Conservation (phyloP, 2,888 invertebrate species). For the Ichneumoninae sp. region DNA sequence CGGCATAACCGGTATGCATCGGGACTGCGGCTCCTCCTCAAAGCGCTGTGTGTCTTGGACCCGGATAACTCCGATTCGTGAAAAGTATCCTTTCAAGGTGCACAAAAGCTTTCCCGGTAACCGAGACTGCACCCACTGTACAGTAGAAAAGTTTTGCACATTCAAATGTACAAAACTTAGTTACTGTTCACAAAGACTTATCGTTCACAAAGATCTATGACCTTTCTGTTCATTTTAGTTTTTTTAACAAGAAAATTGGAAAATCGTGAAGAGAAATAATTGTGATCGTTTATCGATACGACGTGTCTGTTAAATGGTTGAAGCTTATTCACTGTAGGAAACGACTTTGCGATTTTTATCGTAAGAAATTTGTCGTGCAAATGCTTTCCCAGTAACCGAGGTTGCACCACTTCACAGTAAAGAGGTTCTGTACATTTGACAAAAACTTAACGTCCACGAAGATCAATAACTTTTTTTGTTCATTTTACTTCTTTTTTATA, state of each 20-base stretch:
- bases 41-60: constrained; percentile 15
- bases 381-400: not conserved
- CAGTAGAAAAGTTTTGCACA: not conserved
- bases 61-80: constrained; percentile 33
- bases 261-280: too few relatives aligned
- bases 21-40: not conserved
- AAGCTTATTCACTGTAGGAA: too few relatives aligned
- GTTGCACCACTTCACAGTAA: too few relatives aligned
- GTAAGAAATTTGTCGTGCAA: too few relatives aligned
- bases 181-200: not conserved
- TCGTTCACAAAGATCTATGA: not conserved
- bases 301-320: too few relatives aligned
- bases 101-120: not conserved
- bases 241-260: too few relatives aligned
- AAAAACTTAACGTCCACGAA: not conserved
- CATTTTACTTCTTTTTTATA: too few relatives aligned
- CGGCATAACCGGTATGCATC: constrained; percentile 18
- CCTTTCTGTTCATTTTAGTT: too few relatives aligned
- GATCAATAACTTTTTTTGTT: too few relatives aligned
- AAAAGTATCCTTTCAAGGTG: constrained; percentile 4
- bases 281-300: too few relatives aligned
- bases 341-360: too few relatives aligned
- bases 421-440: too few relatives aligned
- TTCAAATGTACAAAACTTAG: not conserved
- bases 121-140: not conserved